These are phyloP conservation scores for Alethe castanea DNA, from an alignment of 2,113 vertebrate genomes.

Conservation along the genomic window DNA sequence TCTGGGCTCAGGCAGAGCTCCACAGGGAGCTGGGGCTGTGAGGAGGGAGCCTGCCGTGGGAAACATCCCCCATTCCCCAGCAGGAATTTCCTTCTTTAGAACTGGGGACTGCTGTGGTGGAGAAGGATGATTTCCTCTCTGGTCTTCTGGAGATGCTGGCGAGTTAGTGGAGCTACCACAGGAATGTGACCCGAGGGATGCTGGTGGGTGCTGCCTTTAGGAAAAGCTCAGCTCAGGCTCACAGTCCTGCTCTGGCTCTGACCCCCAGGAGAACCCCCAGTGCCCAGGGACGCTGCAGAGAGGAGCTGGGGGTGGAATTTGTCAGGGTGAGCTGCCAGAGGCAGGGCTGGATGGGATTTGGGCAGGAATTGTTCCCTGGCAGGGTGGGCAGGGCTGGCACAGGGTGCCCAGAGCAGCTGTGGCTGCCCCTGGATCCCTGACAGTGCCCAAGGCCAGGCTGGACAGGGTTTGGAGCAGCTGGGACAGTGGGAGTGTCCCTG, in stretches of 20 bases:
- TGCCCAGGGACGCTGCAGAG: fast-evolving
- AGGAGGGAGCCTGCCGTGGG: neutral
- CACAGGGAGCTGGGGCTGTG: neutral
- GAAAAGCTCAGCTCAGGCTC: neutral
- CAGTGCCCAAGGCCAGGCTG: no score
- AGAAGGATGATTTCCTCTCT: neutral
- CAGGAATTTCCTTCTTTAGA: neutral
- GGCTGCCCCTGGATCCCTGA: no score
- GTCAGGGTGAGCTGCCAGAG: neutral
- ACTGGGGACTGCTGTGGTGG: neutral
- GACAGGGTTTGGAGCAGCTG: no score
- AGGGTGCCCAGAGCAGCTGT: no score
- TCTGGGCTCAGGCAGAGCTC: neutral
- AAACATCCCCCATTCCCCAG: neutral
- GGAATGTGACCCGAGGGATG: no score
- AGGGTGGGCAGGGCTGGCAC: no score
- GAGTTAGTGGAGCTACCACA: neutral
- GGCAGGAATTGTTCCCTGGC: no score
- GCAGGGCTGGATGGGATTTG: neutral
- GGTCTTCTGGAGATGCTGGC: neutral
- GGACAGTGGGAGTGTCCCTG: no score
- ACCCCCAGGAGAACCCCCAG: neutral
- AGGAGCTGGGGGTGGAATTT: neutral
- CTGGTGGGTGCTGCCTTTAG: neutral
- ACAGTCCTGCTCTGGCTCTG: neutral